Evolutionary conservation across 2,113 vertebrate genomes (phyloP), one percentile per base, ranked within the genome.

Genomic region (Parotia lawesii): DNA sequence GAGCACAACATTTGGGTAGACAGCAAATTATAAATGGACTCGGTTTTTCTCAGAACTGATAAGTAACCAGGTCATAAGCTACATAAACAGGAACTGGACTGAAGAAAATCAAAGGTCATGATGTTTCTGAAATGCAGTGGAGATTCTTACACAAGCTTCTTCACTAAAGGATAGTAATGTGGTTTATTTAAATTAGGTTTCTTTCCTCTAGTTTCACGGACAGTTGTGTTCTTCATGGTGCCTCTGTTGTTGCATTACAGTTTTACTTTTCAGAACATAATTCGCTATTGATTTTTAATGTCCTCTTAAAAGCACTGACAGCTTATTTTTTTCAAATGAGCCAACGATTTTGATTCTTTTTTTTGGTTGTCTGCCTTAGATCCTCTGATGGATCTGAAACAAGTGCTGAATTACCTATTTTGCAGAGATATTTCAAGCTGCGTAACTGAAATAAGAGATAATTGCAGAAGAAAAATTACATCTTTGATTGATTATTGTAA

Each of bases 141-240:
- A 71, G 76, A 22, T 31, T 60, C 25, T 92, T 51, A 45, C 25
- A 85, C 25, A 87, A 79, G 37, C 29, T 54, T 31, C 47, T 89
- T 65, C 11, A 56, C 77, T 87, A 61, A 72, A 57, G 61, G 33
- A 54, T 21, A 78, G 10, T 14, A 6, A 2, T 38, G 70, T 47
- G 45, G 62, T 65, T 89, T 85, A 54, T 96, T 91, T 91, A 93
- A 93, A 93, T 92, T 50, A 58, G 16, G 25, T 87, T 73, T 77
- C 31, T 89, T 85, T 75, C 45, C 54, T 89, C 54, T 82, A 50
- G 18, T 85, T 87, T 91, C 40, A 69, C 28, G 74, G 54, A 15
- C 61, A 23, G 31, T 75, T 76, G 23, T 73, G 75, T 53, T 91
- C 69, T 64, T 10, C 0, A 5, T 44, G 51, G 25, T 28, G 31